Evolutionary conservation across 2,797 vertebrate genomes (phyloP).

Genomic region (Sphenopsis melanotis): DNA sequence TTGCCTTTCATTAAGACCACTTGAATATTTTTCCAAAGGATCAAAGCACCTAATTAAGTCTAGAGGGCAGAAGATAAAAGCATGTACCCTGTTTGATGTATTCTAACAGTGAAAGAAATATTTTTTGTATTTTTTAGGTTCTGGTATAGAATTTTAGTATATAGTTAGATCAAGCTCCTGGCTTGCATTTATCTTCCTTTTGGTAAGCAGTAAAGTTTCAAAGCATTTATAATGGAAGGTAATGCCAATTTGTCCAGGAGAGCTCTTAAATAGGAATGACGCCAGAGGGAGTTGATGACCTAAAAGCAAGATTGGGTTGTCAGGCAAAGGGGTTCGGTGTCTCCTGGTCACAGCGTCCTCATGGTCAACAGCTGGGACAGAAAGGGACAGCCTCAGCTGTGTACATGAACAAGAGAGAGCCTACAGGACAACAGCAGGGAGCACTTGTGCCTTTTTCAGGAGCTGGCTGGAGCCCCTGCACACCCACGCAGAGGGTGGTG

Average conservation of each 20-base stretch:
- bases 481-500: fast-evolving
- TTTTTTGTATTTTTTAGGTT: not conserved
- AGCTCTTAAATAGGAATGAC: not conserved
- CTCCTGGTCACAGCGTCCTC: not conserved
- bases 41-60: not conserved
- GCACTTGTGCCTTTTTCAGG: not conserved
- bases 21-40: not conserved
- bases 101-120: not conserved
- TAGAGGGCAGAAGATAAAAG: not conserved
- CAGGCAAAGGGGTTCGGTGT: not conserved
- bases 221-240: not conserved
- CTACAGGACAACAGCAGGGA: fast-evolving
- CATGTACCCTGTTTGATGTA: not conserved
- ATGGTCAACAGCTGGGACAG: not conserved
- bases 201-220: not conserved
- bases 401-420: not conserved
- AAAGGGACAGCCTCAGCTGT: not conserved
- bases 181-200: not conserved
- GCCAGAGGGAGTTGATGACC: not conserved
- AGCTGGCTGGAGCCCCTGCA: not conserved
- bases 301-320: not conserved
- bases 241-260: not conserved
- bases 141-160: not conserved
- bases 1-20: not conserved
- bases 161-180: not conserved